phyloP scores from a whole-genome alignment of 2,888 invertebrate genomes.

The Drosophila aldrichi region DNA sequence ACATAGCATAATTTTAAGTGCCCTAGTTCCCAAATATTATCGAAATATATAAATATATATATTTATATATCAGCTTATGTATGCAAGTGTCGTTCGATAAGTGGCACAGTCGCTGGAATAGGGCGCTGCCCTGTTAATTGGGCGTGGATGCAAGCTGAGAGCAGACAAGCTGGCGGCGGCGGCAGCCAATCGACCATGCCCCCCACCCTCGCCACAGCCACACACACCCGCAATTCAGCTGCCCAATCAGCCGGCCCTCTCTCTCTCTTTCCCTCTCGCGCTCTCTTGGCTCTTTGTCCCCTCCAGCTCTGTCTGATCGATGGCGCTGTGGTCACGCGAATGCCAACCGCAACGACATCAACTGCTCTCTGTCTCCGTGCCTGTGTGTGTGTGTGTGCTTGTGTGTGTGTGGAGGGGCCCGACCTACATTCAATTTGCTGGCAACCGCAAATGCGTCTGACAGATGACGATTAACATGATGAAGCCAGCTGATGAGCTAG shows the following conservation, averaged over 20 bases:
- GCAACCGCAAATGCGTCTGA: conserved; percentile 77
- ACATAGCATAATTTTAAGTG: conserved; percentile 48
- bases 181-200: conserved; percentile 28
- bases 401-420: conserved; percentile 24
- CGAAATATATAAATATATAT: neutral
- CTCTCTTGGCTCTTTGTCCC: neutral
- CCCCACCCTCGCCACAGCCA: neutral
- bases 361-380: conserved; percentile 11
- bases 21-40: neutral
- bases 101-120: conserved; percentile 30
- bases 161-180: conserved; percentile 69
- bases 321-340: conserved; percentile 77
- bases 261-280: too few species aligned
- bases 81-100: conserved; percentile 26
- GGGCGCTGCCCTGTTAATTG: conserved; percentile 44
- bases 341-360: conserved; percentile 58
- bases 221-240: conserved; percentile 1
- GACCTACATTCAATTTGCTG: conserved; percentile 79
- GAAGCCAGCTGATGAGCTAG: conserved; percentile 19
- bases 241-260: neutral
- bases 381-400: neutral
- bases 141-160: conserved; percentile 44
- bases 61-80: neutral
- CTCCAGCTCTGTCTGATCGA: conserved; percentile 63
- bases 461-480: conserved; percentile 73